Base-by-base conservation (phyloP, 2,113 vertebrate genomes). In the Hoplias malabaricus region DNA sequence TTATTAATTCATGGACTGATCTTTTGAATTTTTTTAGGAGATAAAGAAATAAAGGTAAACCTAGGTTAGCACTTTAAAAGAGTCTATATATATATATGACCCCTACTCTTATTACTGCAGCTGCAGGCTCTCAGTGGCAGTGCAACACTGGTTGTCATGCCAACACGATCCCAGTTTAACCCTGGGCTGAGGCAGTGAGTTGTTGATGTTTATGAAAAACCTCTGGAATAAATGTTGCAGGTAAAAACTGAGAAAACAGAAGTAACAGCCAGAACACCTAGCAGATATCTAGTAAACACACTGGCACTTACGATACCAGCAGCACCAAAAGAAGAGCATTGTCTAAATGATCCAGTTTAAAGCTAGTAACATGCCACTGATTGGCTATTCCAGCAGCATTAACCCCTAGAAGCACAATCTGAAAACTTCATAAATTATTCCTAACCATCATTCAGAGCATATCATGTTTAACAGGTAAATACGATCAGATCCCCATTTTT, bases 51-150 rank as follows among this genome's bases (percentile, higher is more conserved):
- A 34, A n/a, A 62, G 2, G 29, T n/a, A 16, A 62, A 33, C 59
- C 31, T 31, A 62, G 59, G 36, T 36, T 19, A 63, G 19, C 27
- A 7, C 54, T 57, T 61, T 61, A 29, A 33, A 19, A 33, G 29
- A 14, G 31, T 33, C 33, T 19, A 3, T n/a, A 53, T 63, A 63
- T 4, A 53, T 36, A n/a, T 21, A 36, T 63, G 33, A 36, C 19
- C 33, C 19, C 33, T 63, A 7, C 10, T 63, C 19, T 69, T 12
- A 54, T 33, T 65, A 29, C 38, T 43, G 29, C 59, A 8, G 40
- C 63, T 66, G 80, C 56, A 77, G 77, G 48, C 76, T 81, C 54
- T 36, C 68, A 77, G 48, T 48, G 46, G 25, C n/a, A 59, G 61
- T 53, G 50, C 34, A 31, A 23, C 36, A 72, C 14, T 77, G 13